These are phyloP conservation scores for Clanis bilineata DNA, from an alignment of 2,888 invertebrate genomes.

Conservation along the genomic window DNA sequence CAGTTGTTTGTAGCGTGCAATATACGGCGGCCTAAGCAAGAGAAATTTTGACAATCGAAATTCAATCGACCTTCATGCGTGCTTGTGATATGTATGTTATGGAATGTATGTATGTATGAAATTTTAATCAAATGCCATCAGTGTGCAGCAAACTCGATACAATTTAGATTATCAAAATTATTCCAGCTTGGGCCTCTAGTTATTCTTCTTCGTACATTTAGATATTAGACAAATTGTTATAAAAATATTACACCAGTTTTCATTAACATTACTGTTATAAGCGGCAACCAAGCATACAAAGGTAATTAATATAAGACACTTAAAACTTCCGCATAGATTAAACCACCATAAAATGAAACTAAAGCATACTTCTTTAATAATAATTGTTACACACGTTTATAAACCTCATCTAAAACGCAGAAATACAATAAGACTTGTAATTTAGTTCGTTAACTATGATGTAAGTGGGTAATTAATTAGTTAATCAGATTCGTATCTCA, in stretches of 20 bases:
- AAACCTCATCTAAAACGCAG: slow-evolving; percentile 34
- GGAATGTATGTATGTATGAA: too few species aligned
- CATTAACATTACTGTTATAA: background rate
- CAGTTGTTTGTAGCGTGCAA: too few species aligned
- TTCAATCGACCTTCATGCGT: too few species aligned
- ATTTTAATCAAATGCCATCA: too few species aligned
- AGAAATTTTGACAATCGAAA: too few species aligned
- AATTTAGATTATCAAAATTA: too few species aligned
- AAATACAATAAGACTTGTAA: slow-evolving; percentile 27
- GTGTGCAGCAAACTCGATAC: too few species aligned
- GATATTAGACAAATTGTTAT: too few species aligned
- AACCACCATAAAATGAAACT: background rate
- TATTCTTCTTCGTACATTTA: too few species aligned
- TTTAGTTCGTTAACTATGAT: slow-evolving; percentile 37
- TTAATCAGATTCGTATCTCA: slow-evolving; percentile 56
- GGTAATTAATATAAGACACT: slow-evolving; percentile 12
- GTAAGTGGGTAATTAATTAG: slow-evolving; percentile 47
- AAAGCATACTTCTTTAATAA: background rate
- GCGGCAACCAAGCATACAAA: background rate
- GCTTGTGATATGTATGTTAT: too few species aligned
- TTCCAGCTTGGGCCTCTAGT: too few species aligned
- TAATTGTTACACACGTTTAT: background rate
- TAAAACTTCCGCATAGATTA: slow-evolving; percentile 17
- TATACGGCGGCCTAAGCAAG: too few species aligned
- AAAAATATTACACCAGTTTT: background rate